Evolutionary conservation across 2,797 vertebrate genomes (phyloP), one percentile per base, ranked within the genome.

Genomic region (Perodicticus potto): DNA sequence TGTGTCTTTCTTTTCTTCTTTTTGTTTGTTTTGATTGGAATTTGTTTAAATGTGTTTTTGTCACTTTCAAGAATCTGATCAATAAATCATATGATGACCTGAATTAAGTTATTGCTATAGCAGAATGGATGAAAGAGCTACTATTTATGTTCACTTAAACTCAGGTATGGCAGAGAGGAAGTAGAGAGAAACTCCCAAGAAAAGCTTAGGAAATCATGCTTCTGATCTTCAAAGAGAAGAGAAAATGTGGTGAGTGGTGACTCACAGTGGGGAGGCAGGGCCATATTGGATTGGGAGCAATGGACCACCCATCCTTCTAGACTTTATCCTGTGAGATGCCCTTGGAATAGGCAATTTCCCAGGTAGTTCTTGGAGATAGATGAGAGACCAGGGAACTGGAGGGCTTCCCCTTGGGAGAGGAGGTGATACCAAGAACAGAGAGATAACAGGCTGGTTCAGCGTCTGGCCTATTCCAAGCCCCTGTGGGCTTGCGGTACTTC

Each of bases 21-120:
- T 73, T 32, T 84, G n/a, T 57, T 82, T 59, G 14, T 81, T 84
- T 93, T 27, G 10, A 27, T 76, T 90, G 82, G 84, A 96, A 78
- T n/a, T 49, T 80, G 19, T 81, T 65, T 73, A 76, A 29, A 20
- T 65, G 12, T 91, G 22, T 74, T 94, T 92, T 80, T 81, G 72
- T 89, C 34, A 65, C 13, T 80, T 86, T 61, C 37, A 88, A 94
- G 11, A 78, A 43, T 74, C 63, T 53, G 69, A 81, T 25, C 23
- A 77, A 55, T 23, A 69, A 88, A 57, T 88, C 69, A 45, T 59
- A 34, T 14, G 37, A 78, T 40, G 7, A 20, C 20, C 20, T 77
- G 19, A 72, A 67, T 63, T 63, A 45, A 89, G 19, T 37, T 74
- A 90, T 43, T 73, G 59, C 34, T 87, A 16, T 23, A 40, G 22